Base-by-base conservation (phyloP, 1,140 invertebrate genomes). In the Physella acuta region DNA sequence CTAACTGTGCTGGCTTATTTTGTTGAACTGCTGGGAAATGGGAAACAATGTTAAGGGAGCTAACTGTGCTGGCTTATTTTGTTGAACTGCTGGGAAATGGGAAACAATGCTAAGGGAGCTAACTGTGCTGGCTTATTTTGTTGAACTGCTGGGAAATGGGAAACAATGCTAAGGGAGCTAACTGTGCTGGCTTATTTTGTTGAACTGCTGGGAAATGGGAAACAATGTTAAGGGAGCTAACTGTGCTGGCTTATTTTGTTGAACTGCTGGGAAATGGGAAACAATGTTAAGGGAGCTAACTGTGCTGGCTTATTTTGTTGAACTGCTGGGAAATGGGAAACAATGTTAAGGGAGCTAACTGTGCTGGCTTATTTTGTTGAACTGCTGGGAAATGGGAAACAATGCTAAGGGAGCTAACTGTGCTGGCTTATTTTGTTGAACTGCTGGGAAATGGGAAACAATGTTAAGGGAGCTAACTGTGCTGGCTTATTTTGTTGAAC, bases 11-110 rank as follows among this genome's bases (percentile, higher is more conserved):
- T 44, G 37, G 60, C 44, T 62, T 62, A 62, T 62, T 62, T 24
- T 62, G 20, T 1, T 24, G 36, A 20, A 30, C 30, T 8, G 1
- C 30, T 37, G 44, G 28, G 62, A 52, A 64, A 64, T 51, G 49
- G 62, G 30, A 28, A 30, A 51, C 30, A 39, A 64, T 11, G 56
- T 58, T 17, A 1, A 3, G 56, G 30, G n/a, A 39, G n/a, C n/a
- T 37, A 62, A 26, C 37, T 37, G 30, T 24, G 28, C 44, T 44
- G 37, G 60, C 44, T 62, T 62, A 62, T 62, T 62, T 24, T 62
- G 20, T 1, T 24, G 36, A 20, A 30, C 30, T 8, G 1, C 30
- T 37, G 44, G 28, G 62, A 52, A 64, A 64, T 51, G 49, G 62
- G 30, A 28, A 30, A 51, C 30, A 39, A 64, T 11, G 56, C 36